These are phyloP conservation scores for Antigone vipio DNA, from an alignment of 2,113 vertebrate genomes.

Conservation along the genomic window DNA sequence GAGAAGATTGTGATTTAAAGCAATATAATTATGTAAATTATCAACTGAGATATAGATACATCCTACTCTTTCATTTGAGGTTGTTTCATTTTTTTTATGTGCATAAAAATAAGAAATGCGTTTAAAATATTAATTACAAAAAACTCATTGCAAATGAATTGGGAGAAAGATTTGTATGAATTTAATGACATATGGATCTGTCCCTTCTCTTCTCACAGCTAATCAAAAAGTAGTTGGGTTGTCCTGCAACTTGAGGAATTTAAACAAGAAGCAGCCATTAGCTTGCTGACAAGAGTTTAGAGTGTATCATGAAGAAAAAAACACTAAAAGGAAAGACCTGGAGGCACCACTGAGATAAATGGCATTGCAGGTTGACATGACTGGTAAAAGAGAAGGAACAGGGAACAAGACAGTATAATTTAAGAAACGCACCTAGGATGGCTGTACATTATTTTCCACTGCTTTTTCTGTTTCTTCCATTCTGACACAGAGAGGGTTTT, in stretches of 20 bases:
- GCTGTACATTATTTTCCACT: not conserved
- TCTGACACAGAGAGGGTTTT: not conserved
- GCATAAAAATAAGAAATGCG: not conserved
- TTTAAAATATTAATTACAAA: not conserved
- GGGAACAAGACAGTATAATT: not conserved
- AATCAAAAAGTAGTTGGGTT: not conserved
- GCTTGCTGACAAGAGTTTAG: not conserved
- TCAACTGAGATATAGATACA: not conserved
- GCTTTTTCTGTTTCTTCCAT: not conserved
- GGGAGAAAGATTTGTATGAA: not conserved
- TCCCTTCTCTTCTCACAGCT: not conserved
- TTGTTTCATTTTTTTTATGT: not conserved
- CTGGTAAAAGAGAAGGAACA: not conserved
- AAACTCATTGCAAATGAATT: not conserved
- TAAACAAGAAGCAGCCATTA: not conserved
- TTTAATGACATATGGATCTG: not conserved
- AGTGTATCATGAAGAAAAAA: not conserved
- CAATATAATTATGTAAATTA: slow-evolving; percentile 7
- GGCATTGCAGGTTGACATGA: not conserved
- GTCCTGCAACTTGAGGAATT: not conserved
- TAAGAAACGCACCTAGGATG: not conserved
- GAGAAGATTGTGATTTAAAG: not conserved
- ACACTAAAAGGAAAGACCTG: not conserved
- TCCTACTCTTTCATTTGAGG: not conserved
- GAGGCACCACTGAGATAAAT: not conserved